Base-by-base conservation (phyloP, 2,888 invertebrate species). In the Ecliptopera silaceata region DNA sequence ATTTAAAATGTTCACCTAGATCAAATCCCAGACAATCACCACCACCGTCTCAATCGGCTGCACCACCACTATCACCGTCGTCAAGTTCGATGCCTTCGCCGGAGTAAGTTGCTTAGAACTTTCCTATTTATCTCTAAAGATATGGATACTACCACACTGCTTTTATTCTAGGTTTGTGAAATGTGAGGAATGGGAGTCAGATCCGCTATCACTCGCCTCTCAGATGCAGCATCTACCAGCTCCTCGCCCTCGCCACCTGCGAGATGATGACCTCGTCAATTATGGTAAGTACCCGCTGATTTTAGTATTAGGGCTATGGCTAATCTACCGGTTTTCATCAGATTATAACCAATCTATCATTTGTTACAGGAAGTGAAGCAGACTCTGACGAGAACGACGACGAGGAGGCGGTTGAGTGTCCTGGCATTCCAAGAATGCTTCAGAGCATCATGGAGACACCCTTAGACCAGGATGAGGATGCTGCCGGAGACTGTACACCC, bases 151-250 rank as follows among this genome's bases (percentile, higher is more conserved):
- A 50, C 32, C n/a, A n/a, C 42, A 18, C 17, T 50, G 49, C 32
- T 42, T 50, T 50, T 50, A 42, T 50, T 42, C 49, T 50, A 50
- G 49, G 41, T 50, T 50, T 50, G 42, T 20, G 49, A 22, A 50
- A 50, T 50, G 20, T 50, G 49, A 34, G 31, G 41, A 20, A n/a
- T 49, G 31, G 42, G 42, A 50, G 18, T 49, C 20, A 20, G 36
- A 13, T 15, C 46, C 46, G n/a, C 26, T 17, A 36, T 22, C 47
- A 4, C 31, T 31, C 31, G 31, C 31, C 11, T 31, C 31, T 31
- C 31, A 10, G 31, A 31, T 31, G 31, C 31, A 11, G 31, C 31
- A 31, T 20, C 41, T 26, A 6, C 20, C 20, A 42, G 20, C 49
- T 32, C 49, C 18, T 18, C 31, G 18, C 18, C 12, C n/a, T 18